These are phyloP conservation scores for Steinernema carpocapsae DNA, from an alignment of 2,888 invertebrate species.

Conservation along the genomic window DNA sequence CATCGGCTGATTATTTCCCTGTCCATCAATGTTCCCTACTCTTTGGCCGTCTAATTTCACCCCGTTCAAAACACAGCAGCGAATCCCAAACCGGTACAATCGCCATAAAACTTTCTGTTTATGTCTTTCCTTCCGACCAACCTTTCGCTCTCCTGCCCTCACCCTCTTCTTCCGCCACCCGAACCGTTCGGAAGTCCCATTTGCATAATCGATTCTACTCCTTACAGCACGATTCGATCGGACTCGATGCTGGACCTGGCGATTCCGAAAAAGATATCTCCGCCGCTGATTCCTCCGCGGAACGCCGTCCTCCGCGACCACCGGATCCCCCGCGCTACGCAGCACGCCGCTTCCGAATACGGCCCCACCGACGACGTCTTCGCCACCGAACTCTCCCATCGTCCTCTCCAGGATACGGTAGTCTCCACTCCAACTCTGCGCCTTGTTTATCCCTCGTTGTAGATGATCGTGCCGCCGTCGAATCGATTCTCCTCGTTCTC, in stretches of 20 bases:
- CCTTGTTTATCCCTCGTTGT: not conserved
- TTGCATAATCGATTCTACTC: not conserved
- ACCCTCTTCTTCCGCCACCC: no score
- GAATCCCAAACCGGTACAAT: no score
- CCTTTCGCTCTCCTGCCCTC: no score
- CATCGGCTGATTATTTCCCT: no score
- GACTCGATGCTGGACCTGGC: slow-evolving; percentile 33
- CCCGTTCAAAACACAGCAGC: no score
- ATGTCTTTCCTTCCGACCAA: no score
- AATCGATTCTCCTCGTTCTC: slow-evolving; percentile 4
- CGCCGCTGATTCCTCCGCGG: not conserved
- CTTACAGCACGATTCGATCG: slow-evolving; percentile 16
- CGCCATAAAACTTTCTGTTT: no score
- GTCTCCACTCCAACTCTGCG: not conserved
- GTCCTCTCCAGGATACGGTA: slow-evolving; percentile 3
- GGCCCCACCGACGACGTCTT: not conserved
- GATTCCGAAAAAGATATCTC: not conserved
- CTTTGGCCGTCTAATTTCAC: no score
- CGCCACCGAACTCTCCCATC: slow-evolving; percentile 1
- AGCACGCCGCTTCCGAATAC: not conserved
- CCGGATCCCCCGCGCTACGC: not conserved
- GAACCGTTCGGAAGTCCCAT: not conserved
- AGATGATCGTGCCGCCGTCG: not conserved
- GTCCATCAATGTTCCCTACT: no score
- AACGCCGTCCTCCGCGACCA: not conserved